Base-by-base conservation (phyloP, 2,888 invertebrate genomes). In the Aleiodes alternator region DNA sequence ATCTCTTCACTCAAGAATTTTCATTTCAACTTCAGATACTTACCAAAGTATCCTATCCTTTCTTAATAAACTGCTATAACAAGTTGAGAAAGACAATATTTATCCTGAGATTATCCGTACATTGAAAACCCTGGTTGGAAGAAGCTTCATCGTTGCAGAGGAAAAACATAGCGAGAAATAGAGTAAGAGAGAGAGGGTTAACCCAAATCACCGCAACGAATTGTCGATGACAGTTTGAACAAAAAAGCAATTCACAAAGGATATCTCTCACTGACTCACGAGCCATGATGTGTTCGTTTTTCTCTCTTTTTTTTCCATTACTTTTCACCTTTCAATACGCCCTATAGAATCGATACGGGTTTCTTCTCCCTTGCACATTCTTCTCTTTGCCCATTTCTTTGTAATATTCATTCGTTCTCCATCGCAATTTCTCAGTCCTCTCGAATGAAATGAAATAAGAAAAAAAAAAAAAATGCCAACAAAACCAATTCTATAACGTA, bases 401-500 rank as follows among this genome's bases (percentile, higher is more conserved):
- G 31, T 31, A 53, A 14, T 8, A 2, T 53, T 53, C 16, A 16
- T 53, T 12, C 38, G 38, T 59, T 14, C 34, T 64, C 34, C 51
- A 12, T 34, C 8, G 34, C 34, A 23, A 51, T 12, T 51, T 6
- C 11, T 53, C 3, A 9, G 9, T 51, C 16, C 53, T 23, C 14
- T 57, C 9, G 16, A 34, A 14, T 53, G 48, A n/a, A 51, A 31
- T 14, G 7, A 12, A 7, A 64, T 14, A 55, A 64, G 55, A 53
- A 50, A 68, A 76, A 61, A 66, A n/a, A n/a, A 76, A 69, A 61
- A 66, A 73, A 77, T 59, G 73, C 75, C 68, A 70, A 85, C 43
- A 43, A 83, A 83, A 34, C 34, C 34, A 34, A 85, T 87, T 87
- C 86, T 84, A 86, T 86, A 69, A 79, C 82, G 83, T 84, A 86